Base-by-base conservation (phyloP, 2,888 invertebrate species). In the Tipula unca region DNA sequence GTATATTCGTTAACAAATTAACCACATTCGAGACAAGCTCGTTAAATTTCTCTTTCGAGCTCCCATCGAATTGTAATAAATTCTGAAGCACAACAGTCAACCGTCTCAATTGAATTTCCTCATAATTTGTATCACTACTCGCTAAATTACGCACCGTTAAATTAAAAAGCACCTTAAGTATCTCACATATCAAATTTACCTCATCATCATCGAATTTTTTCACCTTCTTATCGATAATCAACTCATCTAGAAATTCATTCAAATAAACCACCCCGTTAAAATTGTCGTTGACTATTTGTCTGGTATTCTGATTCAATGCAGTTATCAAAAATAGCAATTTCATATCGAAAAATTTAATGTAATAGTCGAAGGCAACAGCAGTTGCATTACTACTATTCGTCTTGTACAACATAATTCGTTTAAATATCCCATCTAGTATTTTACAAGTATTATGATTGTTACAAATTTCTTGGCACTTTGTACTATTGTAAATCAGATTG, bases 291-390 rank as follows among this genome's bases (percentile, higher is more conserved):
- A 96, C 92, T 88, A 93, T 93, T 20, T 91, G 90, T 87, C 95
- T 93, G 32, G 95, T 93, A 85, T 95, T 93, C 85, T 93, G 92
- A 89, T 95, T 95, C 69, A 98, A 90, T 3, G 97, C 98, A 29
- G 98, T 97, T 85, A 98, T 92, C 85, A 99, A 93, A 90, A 98
- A 98, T 85, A 98, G 90, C 86, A 98, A 92, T 90, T 96, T 95
- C 93, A 97, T 94, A 89, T 98, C 97, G 91, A 95, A 98, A 87
- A 95, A 93, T 92, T 95, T 96, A 20, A 97, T 92, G 86, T 95
- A 94, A 89, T 94, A 92, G 48, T 94, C 93, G 85, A 69, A 69
- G 1, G 69, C 69, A 5, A 83, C 10, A n/a, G 32, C 35, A n/a
- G 83, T 83, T 14, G 83, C 35, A 83, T 82, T 84, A 48, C 25